phyloP scores from a whole-genome alignment of 2,888 invertebrate genomes.

The Archips crataeganus region DNA sequence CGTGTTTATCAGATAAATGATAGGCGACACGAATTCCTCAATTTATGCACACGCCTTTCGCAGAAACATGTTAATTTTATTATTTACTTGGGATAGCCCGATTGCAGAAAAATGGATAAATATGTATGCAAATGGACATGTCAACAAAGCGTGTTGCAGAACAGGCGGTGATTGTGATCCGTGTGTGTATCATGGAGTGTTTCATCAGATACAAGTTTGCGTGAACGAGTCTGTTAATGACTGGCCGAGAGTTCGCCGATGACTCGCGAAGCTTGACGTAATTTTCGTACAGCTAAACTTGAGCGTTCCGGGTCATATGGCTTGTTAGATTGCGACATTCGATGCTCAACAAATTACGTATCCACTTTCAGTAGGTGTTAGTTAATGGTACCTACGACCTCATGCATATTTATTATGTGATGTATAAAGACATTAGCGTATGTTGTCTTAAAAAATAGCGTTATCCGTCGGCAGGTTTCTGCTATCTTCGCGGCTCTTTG shows the following conservation, averaged over 20 bases:
- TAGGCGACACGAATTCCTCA: slow-evolving; percentile 9
- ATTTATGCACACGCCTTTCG: slow-evolving; percentile 22
- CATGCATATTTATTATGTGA: not conserved
- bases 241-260: slow-evolving; percentile 5
- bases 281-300: slow-evolving; percentile 23
- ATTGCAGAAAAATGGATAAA: slow-evolving; percentile 1
- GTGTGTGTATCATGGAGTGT: not conserved
- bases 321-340: slow-evolving; percentile 24
- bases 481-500: not conserved
- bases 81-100: not conserved
- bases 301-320: slow-evolving; percentile 5
- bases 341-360: slow-evolving; percentile 19
- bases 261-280: slow-evolving; percentile 14
- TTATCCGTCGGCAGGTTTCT: not conserved
- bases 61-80: slow-evolving; percentile 14
- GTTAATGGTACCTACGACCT: not conserved
- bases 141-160: slow-evolving; percentile 22
- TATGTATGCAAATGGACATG: slow-evolving; percentile 15
- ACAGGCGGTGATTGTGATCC: slow-evolving; percentile 1
- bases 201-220: slow-evolving; percentile 11
- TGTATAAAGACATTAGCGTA: too few species aligned
- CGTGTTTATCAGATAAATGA: slow-evolving; percentile 11
- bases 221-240: slow-evolving; percentile 10
- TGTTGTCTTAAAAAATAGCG: too few species aligned
- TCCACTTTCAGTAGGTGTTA: not conserved